Base-by-base conservation (phyloP, 2,888 invertebrate genomes). In the Cosmorhoe ocellata region DNA sequence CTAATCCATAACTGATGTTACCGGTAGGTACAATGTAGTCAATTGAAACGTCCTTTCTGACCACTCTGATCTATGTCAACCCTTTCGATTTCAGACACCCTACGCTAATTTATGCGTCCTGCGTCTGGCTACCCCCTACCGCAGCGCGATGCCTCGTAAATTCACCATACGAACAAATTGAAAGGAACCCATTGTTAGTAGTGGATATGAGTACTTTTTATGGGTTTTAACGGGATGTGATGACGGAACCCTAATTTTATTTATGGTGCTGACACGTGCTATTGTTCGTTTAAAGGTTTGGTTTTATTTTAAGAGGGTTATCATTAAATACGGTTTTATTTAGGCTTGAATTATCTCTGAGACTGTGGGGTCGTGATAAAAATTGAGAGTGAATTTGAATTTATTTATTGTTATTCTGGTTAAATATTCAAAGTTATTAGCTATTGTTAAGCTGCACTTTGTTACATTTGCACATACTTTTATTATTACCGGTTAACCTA, bases 71-170 rank as follows among this genome's bases (percentile, higher is more conserved):
- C 79, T 72, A 54, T 76, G 74, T 11, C 51, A 39, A 66, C 71
- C 78, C 76, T 74, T 73, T 74, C 68, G 67, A 67, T 71, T 63
- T 66, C 69, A 70, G 71, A 66, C 71, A 63, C 71, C 67, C 71
- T 58, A 58, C 66, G 66, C 74, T 83, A 85, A 87, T 86, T 87
- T 85, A 87, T 85, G 81, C 82, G 77, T 56, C 66, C 69, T 69
- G 61, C 69, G 83, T 81, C 81, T 82, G 76, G 69, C 70, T 61
- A 51, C 70, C 78, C 75, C 69, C 54, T 7, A 57, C 58, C 58
- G 48, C 55, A 51, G 45, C 69, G 68, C 69, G 70, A 69, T 61
- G 63, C 59, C 68, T 65, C 69, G 73, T 74, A 74, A 73, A 76
- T 77, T 71, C 64, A 53, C 67, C 70, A 41, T 18, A 18, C 64